A percentile compares a stretch with the other conserved stretches of the same genome.
Evolutionary conservation across 92 coral and sea anemone genomes (phyloP).

Genomic region (Actinernus sp.): DNA sequence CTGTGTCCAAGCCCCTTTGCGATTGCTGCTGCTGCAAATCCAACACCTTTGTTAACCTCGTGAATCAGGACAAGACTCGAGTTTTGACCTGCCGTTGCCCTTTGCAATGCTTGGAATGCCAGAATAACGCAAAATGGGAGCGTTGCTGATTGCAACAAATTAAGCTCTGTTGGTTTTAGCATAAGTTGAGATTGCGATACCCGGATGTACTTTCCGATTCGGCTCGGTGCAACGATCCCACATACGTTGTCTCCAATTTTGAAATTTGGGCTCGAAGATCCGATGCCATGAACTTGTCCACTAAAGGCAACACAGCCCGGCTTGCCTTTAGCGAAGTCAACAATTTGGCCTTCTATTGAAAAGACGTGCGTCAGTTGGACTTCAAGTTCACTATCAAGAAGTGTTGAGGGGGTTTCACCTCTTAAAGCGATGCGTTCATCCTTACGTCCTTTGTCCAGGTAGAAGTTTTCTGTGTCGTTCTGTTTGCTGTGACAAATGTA

Average conservation of each 20-base stretch:
- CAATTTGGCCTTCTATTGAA: slow-evolving; percentile 4
- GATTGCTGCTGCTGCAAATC: slow-evolving; percentile 46
- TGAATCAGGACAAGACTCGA: slow-evolving; percentile 20
- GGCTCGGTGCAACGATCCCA: slow-evolving; percentile 38
- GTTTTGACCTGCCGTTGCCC: not conserved
- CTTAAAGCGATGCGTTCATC: not conserved
- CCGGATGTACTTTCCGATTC: slow-evolving; percentile 28
- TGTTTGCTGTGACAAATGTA: not conserved
- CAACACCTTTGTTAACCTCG: slow-evolving; percentile 57
- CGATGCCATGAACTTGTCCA: slow-evolving; percentile 2
- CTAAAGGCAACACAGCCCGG: slow-evolving; percentile 15
- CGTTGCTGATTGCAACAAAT: slow-evolving; percentile 36
- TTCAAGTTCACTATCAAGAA: slow-evolving; percentile 1
- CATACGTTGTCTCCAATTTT: slow-evolving; percentile 33
- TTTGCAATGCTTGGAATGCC: slow-evolving; percentile 51
- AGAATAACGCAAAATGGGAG: slow-evolving; percentile 45
- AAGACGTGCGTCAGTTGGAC: slow-evolving; percentile 5
- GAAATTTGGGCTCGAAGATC: not conserved
- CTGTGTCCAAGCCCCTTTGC: slow-evolving; percentile 50
- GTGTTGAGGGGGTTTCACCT: slow-evolving; percentile 2
- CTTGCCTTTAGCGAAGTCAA: slow-evolving; percentile 9
- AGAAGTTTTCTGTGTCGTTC: not conserved
- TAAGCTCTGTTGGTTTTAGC: slow-evolving; percentile 32
- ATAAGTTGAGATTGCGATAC: slow-evolving; percentile 7
- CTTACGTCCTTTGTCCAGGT: not conserved